Evolutionary conservation across 2,888 invertebrate species (phyloP).

Genomic region (Arctia plantaginis): DNA sequence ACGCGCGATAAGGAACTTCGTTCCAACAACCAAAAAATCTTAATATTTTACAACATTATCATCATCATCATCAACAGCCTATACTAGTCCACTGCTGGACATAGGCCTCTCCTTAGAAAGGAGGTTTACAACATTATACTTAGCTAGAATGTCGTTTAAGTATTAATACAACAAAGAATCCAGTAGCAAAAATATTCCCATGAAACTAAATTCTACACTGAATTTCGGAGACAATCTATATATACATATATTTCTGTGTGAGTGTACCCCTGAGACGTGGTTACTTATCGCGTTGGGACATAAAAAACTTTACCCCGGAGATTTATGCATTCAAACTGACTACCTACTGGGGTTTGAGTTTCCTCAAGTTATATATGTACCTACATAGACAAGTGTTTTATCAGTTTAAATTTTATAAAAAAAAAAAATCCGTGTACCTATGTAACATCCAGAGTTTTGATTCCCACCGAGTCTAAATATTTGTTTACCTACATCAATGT

Average conservation of each 20-base stretch:
- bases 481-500: no score
- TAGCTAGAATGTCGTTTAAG: no score
- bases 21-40: no score
- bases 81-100: no score
- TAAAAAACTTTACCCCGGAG: constrained; percentile 53
- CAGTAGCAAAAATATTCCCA: not conserved
- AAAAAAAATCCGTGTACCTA: no score
- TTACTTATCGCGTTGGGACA: constrained; percentile 50
- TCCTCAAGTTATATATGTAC: constrained; percentile 32
- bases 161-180: not conserved
- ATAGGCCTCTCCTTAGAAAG: no score
- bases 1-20: no score
- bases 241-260: constrained; percentile 13
- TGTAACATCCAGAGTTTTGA: not conserved
- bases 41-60: no score
- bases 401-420: not conserved
- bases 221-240: constrained; percentile 25
- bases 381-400: constrained; percentile 10
- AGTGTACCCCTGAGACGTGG: constrained; percentile 44
- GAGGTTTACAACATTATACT: no score
- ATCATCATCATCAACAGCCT: no score
- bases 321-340: constrained; percentile 52
- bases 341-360: constrained; percentile 40
- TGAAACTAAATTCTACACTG: constrained; percentile 29
- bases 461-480: no score